These are phyloP conservation scores for Zaprionus tsacasi DNA, from an alignment of 1,140 invertebrate genomes.

Conservation along the genomic window DNA sequence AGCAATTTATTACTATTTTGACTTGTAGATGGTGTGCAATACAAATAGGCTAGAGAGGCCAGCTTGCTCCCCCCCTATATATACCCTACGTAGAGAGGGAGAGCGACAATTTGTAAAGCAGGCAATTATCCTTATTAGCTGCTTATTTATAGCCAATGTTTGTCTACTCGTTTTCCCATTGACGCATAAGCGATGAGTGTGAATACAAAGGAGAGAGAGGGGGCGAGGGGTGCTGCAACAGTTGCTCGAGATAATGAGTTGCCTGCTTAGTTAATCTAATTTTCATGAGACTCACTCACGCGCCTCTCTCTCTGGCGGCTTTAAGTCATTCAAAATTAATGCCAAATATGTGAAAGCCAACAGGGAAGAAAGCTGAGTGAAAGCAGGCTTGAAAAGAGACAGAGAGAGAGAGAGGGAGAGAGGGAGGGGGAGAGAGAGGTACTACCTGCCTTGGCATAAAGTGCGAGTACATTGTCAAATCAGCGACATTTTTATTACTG, in stretches of 20 bases:
- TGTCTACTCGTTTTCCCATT: conserved; percentile 68
- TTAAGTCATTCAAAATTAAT: conserved; percentile 69
- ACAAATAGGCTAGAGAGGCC: conserved; percentile 26
- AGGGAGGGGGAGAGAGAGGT: neutral
- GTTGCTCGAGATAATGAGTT: conserved; percentile 43
- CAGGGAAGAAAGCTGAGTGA: conserved; percentile 4
- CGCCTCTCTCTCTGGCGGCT: conserved; percentile 16
- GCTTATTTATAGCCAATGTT: conserved; percentile 80
- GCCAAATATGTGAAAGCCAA: conserved; percentile 59
- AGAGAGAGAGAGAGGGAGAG: neutral
- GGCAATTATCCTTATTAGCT: conserved; percentile 81
- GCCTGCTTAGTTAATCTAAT: conserved; percentile 42
- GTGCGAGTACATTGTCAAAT: conserved; percentile 71
- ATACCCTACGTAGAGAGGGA: neutral
- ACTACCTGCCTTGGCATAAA: conserved; percentile 54
- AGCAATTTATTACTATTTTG: conserved; percentile 81
- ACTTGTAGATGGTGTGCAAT: conserved; percentile 64
- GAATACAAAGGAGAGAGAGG: conserved; percentile 4
- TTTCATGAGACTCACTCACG: conserved; percentile 28
- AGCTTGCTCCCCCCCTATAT: neutral
- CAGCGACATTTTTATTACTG: conserved; percentile 81
- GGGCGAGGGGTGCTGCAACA: conserved; percentile 56
- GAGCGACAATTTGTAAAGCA: conserved; percentile 77
- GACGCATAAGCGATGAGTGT: conserved; percentile 54
- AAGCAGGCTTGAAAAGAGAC: conserved; percentile 20